Percentiles rank a stretch among this genome's conserved stretches.
Conservation (phyloP, 1,140 invertebrate genomes). For the Nephila pilipes region DNA sequence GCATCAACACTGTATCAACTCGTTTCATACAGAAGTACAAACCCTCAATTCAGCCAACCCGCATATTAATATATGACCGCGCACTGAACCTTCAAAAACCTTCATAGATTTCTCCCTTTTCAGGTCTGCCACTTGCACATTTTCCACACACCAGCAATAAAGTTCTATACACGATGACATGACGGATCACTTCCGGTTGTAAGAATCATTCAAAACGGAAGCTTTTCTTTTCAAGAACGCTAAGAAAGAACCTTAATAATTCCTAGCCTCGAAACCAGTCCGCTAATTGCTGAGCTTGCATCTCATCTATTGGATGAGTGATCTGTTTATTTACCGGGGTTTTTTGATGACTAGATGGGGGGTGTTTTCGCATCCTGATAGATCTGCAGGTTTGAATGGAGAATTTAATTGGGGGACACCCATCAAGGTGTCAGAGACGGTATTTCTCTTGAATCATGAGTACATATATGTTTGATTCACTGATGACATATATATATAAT, state of each 20-base stretch:
- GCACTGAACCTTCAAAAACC: not conserved
- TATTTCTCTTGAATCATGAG: too few species aligned
- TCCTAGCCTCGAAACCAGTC: not conserved
- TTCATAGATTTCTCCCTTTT: not conserved
- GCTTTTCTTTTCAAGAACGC: conserved; percentile 31
- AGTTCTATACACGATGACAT: not conserved
- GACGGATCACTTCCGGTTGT: conserved; percentile 31
- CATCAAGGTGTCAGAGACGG: too few species aligned
- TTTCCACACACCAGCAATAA: not conserved
- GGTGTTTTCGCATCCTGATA: conserved; percentile 47
- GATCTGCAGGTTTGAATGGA: not conserved
- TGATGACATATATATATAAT: too few species aligned
- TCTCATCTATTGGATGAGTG: not conserved
- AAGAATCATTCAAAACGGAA: not conserved
- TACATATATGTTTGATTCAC: too few species aligned
- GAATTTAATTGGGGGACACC: not conserved
- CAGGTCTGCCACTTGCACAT: not conserved
- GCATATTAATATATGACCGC: not conserved
- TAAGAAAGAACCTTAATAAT: conserved; percentile 6
- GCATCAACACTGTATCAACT: not conserved
- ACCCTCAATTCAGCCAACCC: not conserved
- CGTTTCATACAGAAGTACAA: not conserved
- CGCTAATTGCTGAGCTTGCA: conserved; percentile 39
- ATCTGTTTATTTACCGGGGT: not conserved
- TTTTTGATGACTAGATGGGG: too few species aligned